Percentiles rank a stretch among this genome's conserved stretches.
Conservation (phyloP, 2,888 invertebrate genomes). For the Drosophila leonis region DNA sequence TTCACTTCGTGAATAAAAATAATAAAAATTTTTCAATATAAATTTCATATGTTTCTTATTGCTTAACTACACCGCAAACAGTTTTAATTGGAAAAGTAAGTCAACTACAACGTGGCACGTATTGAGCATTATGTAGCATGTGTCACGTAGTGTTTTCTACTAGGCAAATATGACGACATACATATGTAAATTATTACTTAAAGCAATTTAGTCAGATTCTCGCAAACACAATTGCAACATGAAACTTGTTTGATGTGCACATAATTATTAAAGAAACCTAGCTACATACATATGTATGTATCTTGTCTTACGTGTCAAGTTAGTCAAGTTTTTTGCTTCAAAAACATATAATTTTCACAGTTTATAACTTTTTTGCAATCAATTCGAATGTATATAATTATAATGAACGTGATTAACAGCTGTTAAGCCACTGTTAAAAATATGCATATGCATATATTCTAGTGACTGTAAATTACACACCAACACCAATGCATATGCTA, state of each 20-base stretch:
- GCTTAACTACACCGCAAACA: not conserved
- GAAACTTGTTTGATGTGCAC: slow-evolving; percentile 1
- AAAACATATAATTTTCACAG: not conserved
- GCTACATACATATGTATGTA: not conserved
- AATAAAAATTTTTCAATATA: no score
- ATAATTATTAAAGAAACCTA: not conserved
- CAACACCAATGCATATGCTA: not conserved
- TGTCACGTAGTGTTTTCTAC: not conserved
- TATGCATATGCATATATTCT: no score
- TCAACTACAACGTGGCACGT: not conserved
- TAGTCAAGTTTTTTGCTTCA: not conserved
- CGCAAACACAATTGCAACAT: slow-evolving; percentile 1
- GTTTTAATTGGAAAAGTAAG: no score
- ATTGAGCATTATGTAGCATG: not conserved
- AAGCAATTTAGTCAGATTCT: not conserved
- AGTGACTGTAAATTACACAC: not conserved
- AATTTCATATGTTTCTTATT: not conserved
- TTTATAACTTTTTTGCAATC: not conserved
- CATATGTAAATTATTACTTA: not conserved
- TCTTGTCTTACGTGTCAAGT: slow-evolving; percentile 1
- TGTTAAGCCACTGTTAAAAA: not conserved
- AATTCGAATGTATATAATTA: not conserved
- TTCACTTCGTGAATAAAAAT: no score
- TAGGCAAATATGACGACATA: not conserved
- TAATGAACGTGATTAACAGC: not conserved